Conservation (phyloP, 2,113 vertebrate genomes). For the Dicerorhinus sumatrensis region DNA sequence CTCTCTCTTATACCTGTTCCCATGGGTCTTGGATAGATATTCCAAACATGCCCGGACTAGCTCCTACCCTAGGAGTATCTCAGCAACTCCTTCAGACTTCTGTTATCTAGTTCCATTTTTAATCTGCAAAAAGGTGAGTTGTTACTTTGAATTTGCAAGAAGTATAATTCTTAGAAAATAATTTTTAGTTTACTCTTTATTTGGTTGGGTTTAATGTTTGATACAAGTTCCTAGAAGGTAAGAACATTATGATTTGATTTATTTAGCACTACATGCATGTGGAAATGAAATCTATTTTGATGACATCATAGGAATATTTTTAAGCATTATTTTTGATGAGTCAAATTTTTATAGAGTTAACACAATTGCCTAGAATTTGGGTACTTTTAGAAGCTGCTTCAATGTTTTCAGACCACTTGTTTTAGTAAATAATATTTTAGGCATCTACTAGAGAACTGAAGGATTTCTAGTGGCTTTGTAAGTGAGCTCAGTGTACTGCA, state of each 20-base stretch:
- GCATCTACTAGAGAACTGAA: constrained; percentile 36
- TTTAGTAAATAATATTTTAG: constrained; percentile 50
- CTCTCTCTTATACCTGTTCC: neutral
- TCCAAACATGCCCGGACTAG: neutral
- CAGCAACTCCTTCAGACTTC: neutral
- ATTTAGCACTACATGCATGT: neutral
- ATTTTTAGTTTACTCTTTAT: constrained; percentile 41
- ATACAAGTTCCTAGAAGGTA: neutral
- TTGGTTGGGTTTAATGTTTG: neutral
- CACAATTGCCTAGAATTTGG: constrained; percentile 42
- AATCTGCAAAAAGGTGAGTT: constrained; percentile 9
- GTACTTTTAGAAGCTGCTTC: constrained; percentile 27
- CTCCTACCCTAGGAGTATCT: neutral
- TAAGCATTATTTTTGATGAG: constrained; percentile 59
- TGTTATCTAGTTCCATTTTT: constrained; percentile 12
- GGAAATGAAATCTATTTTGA: constrained; percentile 62
- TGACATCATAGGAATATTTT: constrained; percentile 3
- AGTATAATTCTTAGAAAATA: constrained; percentile 16
- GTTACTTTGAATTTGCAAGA: constrained; percentile 44
- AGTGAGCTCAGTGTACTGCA: constrained; percentile 55
- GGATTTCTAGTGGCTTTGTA: constrained; percentile 10
- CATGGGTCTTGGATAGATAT: neutral
- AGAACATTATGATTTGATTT: neutral
- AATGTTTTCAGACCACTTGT: constrained; percentile 32
- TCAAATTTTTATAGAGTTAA: neutral